A percentile compares a stretch with the other conserved stretches of the same genome.
Evolutionary conservation across 2,113 vertebrate species (phyloP).

Genomic region (Prolemur simus): DNA sequence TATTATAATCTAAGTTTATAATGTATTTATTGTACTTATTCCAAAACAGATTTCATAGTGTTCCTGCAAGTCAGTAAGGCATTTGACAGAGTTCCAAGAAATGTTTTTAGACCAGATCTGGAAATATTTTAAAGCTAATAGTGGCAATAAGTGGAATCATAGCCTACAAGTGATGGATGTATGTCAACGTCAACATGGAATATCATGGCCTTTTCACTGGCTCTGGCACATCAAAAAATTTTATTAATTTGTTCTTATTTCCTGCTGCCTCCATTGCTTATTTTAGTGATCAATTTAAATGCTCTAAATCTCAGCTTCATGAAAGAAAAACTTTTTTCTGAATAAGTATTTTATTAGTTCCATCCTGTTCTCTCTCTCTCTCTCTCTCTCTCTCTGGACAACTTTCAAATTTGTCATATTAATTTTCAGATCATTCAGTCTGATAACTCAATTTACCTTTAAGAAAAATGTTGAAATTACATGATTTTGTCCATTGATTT

Average conservation of each 20-base stretch:
- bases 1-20: neutral
- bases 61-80: neutral
- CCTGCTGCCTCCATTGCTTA: neutral
- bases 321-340: neutral
- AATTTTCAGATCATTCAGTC: constrained; percentile 35
- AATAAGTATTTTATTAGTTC: neutral
- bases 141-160: neutral
- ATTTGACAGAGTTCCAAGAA: neutral
- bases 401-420: constrained; percentile 13
- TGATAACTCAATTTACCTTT: constrained; percentile 53
- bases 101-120: neutral
- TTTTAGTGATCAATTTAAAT: neutral
- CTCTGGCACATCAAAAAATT: neutral
- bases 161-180: neutral
- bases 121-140: neutral
- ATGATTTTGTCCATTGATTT: constrained; percentile 45
- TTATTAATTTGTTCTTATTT: neutral
- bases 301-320: neutral
- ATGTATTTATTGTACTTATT: neutral
- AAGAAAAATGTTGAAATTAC: constrained; percentile 48
- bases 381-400: neutral
- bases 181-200: neutral
- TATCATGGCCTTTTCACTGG: neutral
- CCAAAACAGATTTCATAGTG: neutral
- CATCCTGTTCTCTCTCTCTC: neutral